Base-by-base conservation (phyloP, 1,140 invertebrate species). In the Maniola jurtina region DNA sequence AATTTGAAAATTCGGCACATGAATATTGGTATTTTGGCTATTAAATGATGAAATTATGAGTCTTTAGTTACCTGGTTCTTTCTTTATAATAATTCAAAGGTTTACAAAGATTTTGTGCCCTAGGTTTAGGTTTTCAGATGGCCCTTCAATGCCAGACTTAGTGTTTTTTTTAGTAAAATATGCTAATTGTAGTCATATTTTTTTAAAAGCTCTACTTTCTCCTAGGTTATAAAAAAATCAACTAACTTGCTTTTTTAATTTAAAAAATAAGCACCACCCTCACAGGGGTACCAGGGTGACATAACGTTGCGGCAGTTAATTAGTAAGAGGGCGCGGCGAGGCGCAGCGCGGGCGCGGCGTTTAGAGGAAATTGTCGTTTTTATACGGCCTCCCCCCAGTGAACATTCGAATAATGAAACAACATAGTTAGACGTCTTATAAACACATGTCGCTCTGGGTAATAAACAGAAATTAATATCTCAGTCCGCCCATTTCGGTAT, bases 321-420 rank as follows among this genome's bases (percentile, higher is more conserved):
- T 90, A 90, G 88, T 71, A 74, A 77, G 80, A 87, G 88, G 88
- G 88, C 81, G 86, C 85, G 88, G 70, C 85, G 82, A 83, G 88
- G 88, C 86, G 85, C 84, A 84, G 84, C 83, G 85, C 84, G 84
- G 85, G 85, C 74, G 84, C 85, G 86, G 76, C 84, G 83, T 88
- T 88, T 85, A 85, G 85, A 88, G 88, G 88, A 88, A 90, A 89
- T 89, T 88, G 88, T 89, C 84, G 86, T 90, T 90, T 88, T 90
- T 89, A 88, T 89, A 90, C 77, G 85, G 83, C 81, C 85, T 87
- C 85, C 81, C 79, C 79, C 77, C 75, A 76, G 55, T 75, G 68
- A 77, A 81, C 81, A 84, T 84, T 83, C 79, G 79, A 83, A 81
- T 88, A 86, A 85, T 84, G 79, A 83, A 84, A 88, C 80, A 84